Evolutionary conservation across 2,888 invertebrate genomes (phyloP).

Genomic region (Marronus borbonicus): DNA sequence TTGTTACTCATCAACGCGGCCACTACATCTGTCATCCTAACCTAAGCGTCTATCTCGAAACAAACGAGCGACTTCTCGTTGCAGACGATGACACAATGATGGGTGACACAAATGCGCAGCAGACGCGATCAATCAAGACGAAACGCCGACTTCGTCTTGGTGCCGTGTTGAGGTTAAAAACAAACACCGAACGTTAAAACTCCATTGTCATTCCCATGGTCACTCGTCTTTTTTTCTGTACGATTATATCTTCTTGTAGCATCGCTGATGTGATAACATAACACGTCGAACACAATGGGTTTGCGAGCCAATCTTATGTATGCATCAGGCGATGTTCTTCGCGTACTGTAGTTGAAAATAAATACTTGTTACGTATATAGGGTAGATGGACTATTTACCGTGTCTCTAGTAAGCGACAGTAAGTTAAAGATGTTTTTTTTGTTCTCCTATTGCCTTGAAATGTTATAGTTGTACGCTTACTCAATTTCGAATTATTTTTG

Average conservation of each 20-base stretch:
- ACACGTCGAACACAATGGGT: conserved; percentile 20
- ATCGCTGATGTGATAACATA: conserved; percentile 1
- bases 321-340: conserved; percentile 5
- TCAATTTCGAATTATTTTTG: no score
- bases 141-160: background rate
- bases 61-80: background rate
- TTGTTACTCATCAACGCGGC: background rate
- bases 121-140: conserved; percentile 19
- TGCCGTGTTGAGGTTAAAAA: conserved; percentile 6
- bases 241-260: background rate
- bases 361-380: background rate
- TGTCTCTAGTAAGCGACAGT: no score
- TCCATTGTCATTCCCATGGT: conserved; percentile 15
- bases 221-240: background rate
- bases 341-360: conserved; percentile 1
- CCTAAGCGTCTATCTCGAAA: background rate
- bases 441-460: no score
- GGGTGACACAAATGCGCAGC: conserved; percentile 7
- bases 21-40: conserved; percentile 1
- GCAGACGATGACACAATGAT: background rate
- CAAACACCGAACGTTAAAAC: conserved; percentile 2
- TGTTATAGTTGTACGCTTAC: no score
- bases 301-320: conserved; percentile 4
- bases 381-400: background rate
- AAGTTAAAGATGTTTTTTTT: background rate